phyloP scores from a whole-genome alignment of 2,888 invertebrate species.

The Lathronympha strigana region DNA sequence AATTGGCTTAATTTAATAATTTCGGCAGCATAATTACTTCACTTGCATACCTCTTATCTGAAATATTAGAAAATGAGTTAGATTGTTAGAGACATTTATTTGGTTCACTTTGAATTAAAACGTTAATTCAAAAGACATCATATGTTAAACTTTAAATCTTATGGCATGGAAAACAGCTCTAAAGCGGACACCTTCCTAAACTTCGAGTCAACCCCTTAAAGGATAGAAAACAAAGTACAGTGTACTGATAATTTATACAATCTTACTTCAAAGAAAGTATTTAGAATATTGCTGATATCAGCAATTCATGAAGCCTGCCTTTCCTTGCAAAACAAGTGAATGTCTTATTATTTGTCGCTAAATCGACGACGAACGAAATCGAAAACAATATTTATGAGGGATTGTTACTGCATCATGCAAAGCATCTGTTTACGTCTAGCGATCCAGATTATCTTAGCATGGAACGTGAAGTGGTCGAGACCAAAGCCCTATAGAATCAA shows the following conservation, averaged over 20 bases:
- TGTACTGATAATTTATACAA: conserved; percentile 64
- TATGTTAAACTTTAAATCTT: conserved; percentile 26
- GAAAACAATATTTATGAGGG: conserved; percentile 49
- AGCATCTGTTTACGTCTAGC: conserved; percentile 38
- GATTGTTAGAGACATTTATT: not conserved
- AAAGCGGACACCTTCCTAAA: conserved; percentile 17
- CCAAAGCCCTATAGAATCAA: too few relatives aligned
- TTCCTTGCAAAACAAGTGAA: conserved; percentile 54
- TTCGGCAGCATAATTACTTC: conserved; percentile 45
- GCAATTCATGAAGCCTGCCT: conserved; percentile 70
- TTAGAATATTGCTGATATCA: conserved; percentile 67
- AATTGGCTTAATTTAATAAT: conserved; percentile 47
- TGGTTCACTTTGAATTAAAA: not conserved
- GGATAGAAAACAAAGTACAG: not conserved
- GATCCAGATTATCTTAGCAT: not conserved
- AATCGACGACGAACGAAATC: conserved; percentile 47
- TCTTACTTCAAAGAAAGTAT: conserved; percentile 64
- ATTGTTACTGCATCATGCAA: conserved; percentile 40
- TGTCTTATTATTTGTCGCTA: conserved; percentile 60
- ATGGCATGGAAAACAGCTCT: conserved; percentile 8
- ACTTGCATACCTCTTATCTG: conserved; percentile 39
- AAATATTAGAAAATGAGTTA: not conserved
- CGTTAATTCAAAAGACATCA: not conserved
- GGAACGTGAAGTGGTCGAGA: not conserved
- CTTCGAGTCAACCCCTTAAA: conserved; percentile 4